Conservation (phyloP, 1,140 invertebrate genomes). For the Heliconius hermathena region DNA sequence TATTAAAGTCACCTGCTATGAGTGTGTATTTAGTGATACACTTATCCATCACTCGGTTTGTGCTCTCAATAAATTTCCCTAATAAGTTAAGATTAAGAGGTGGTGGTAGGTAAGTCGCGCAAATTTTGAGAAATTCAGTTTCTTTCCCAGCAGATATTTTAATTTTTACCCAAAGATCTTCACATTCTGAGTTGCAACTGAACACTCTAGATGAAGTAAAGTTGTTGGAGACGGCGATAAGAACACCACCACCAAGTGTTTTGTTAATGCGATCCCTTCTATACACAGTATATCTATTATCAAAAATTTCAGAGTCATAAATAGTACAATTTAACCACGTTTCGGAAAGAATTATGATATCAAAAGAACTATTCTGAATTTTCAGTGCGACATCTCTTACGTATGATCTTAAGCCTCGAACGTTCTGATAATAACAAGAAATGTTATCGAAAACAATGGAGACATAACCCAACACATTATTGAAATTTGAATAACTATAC, state of each 20-base stretch:
- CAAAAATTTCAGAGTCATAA: constrained; percentile 11
- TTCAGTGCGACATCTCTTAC: background rate
- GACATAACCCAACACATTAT: background rate
- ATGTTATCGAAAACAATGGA: background rate
- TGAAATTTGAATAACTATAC: background rate
- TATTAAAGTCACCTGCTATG: background rate
- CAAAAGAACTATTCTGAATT: constrained; percentile 8
- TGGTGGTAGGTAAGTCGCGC: constrained; percentile 11
- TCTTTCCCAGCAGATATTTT: background rate
- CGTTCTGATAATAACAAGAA: constrained; percentile 19
- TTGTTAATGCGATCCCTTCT: constrained; percentile 4
- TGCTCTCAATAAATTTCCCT: background rate
- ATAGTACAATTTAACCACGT: constrained; percentile 20
- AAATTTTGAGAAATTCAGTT: background rate
- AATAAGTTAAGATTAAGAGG: background rate
- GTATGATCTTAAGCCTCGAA: constrained; percentile 10
- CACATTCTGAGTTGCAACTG: background rate
- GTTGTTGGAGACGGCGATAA: constrained; percentile 16
- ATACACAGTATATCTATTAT: constrained; percentile 18
- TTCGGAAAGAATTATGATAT: constrained; percentile 22
- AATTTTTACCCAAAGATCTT: constrained; percentile 12
- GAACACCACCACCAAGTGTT: constrained; percentile 17
- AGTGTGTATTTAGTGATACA: background rate
- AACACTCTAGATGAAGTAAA: background rate
- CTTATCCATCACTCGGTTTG: background rate